phyloP scores from a whole-genome alignment of 2,797 vertebrate genomes.

The Characodon lateralis region DNA sequence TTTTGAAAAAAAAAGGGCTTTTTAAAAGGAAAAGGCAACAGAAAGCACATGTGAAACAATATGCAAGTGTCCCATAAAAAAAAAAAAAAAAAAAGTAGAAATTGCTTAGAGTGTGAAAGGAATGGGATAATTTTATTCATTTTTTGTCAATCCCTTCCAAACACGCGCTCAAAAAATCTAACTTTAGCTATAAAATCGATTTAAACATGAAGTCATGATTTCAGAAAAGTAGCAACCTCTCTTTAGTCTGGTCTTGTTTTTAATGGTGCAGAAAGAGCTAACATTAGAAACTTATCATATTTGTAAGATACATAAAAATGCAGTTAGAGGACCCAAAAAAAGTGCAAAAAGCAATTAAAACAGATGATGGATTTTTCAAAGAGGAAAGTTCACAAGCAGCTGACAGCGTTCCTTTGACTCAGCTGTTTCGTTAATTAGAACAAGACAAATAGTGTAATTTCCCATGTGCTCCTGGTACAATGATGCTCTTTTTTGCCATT shows the following conservation, averaged over 20 bases:
- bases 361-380: not conserved
- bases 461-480: not conserved
- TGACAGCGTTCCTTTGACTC: not conserved
- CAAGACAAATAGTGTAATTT: too few relatives aligned
- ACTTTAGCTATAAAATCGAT: not conserved
- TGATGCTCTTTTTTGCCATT: not conserved
- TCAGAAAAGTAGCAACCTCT: not conserved
- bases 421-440: not conserved
- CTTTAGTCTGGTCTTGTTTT: not conserved
- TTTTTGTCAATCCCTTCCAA: not conserved
- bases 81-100: not conserved
- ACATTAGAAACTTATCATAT: not conserved
- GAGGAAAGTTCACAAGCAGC: not conserved
- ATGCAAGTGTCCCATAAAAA: conserved; percentile 31
- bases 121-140: not conserved
- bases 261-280: not conserved
- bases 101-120: not conserved
- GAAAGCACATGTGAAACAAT: conserved; percentile 40
- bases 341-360: not conserved
- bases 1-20: conserved; percentile 53
- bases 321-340: not conserved
- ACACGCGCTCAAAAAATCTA: not conserved
- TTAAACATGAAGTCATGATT: not conserved
- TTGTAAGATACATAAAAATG: not conserved
- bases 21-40: conserved; percentile 13